phyloP scores from a whole-genome alignment of 2,888 invertebrate genomes.

The Patella ulyssiponensis region DNA sequence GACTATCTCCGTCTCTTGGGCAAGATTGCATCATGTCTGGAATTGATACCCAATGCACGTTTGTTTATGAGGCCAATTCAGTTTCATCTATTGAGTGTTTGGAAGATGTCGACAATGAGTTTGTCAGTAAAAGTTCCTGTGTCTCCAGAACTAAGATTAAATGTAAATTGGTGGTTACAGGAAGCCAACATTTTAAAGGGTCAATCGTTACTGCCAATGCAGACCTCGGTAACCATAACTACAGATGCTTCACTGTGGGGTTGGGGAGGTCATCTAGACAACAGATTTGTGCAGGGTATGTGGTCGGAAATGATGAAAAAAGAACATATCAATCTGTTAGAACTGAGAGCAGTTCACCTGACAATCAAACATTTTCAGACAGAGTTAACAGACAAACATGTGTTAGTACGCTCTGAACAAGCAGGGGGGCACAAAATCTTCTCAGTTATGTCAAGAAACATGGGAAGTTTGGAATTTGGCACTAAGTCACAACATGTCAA shows the following conservation, averaged over 20 bases:
- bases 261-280: conserved; percentile 16
- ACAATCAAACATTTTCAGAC: conserved; percentile 12
- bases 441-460: neutral
- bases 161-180: neutral
- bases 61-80: conserved; percentile 17
- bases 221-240: conserved; percentile 1
- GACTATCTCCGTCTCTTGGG: conserved; percentile 18
- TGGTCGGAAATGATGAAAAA: neutral
- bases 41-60: conserved; percentile 24
- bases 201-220: neutral
- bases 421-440: conserved; percentile 2
- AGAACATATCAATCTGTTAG: conserved; percentile 15
- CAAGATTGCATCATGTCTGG: conserved; percentile 12
- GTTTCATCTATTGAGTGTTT: conserved; percentile 13
- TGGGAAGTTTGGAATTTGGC: conserved; percentile 27
- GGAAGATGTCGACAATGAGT: neutral
- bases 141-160: neutral
- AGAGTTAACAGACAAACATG: neutral
- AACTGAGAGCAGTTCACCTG: conserved; percentile 19
- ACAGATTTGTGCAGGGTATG: conserved; percentile 17
- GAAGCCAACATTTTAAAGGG: neutral
- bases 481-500: conserved; percentile 27
- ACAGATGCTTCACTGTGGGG: conserved; percentile 19
- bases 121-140: neutral
- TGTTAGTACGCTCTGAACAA: conserved; percentile 14